These are phyloP conservation scores for Bhutanitis thaidina DNA, from an alignment of 2,888 invertebrate species.

Conservation along the genomic window DNA sequence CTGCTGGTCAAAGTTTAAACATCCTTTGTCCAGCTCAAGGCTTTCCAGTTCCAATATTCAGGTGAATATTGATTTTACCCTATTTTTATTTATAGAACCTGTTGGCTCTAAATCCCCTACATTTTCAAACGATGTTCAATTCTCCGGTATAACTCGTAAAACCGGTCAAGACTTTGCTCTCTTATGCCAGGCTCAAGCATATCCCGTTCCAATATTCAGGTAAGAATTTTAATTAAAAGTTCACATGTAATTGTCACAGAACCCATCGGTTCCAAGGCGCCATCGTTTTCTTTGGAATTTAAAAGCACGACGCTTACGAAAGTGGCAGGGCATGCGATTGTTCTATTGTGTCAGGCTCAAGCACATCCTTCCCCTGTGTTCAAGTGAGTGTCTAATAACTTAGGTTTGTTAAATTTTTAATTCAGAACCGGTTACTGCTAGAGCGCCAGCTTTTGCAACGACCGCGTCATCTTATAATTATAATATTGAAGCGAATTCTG, in stretches of 20 bases:
- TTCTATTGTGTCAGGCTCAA: constrained; percentile 85
- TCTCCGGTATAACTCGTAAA: constrained; percentile 83
- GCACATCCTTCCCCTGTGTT: constrained; percentile 83
- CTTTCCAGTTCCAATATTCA: constrained; percentile 85
- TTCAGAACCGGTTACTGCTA: constrained; percentile 73
- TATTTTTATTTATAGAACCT: constrained; percentile 77
- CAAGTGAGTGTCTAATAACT: constrained; percentile 77
- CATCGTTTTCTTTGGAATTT: constrained; percentile 76
- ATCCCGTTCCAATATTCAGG: constrained; percentile 82
- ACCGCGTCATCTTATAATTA: constrained; percentile 74
- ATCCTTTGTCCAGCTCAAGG: constrained; percentile 83
- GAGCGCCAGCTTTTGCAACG: constrained; percentile 73
- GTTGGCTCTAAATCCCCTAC: constrained; percentile 86
- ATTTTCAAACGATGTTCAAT: constrained; percentile 84
- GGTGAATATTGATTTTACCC: constrained; percentile 73
- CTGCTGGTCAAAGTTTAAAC: constrained; percentile 75
- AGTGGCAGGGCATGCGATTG: constrained; percentile 73
- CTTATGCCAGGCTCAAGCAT: constrained; percentile 89
- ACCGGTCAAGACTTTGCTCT: constrained; percentile 82
- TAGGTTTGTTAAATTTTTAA: constrained; percentile 35
- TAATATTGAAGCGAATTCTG: constrained; percentile 54
- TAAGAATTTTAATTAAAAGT: constrained; percentile 39
- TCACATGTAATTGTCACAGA: constrained; percentile 59
- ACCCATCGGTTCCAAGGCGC: constrained; percentile 81
- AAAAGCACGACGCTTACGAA: constrained; percentile 81